phyloP scores from a whole-genome alignment of 2,113 vertebrate genomes.

The Chrysemys picta region DNA sequence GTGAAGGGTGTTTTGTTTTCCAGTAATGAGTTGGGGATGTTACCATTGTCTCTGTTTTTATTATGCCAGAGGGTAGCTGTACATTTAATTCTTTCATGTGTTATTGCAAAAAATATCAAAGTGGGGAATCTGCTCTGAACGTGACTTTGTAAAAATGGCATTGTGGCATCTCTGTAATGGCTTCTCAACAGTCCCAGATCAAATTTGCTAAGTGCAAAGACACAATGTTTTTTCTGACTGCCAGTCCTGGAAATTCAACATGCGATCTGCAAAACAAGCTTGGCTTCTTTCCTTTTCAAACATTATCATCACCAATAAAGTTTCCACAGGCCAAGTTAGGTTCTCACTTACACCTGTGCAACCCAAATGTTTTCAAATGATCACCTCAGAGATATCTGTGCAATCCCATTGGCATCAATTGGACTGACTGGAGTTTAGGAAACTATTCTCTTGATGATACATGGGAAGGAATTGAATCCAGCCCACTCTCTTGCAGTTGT shows the following conservation, averaged over 20 bases:
- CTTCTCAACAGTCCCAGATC: not conserved
- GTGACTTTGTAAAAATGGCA: not conserved
- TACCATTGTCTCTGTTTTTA: not conserved
- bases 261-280: not conserved
- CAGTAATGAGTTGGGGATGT: not conserved
- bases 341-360: not conserved
- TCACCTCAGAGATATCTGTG: not conserved
- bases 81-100: not conserved
- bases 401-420: not conserved
- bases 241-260: not conserved
- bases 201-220: not conserved
- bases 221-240: not conserved
- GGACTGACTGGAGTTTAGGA: not conserved
- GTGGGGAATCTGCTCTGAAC: not conserved
- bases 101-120: fast-evolving
- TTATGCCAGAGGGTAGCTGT: not conserved
- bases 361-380: not conserved
- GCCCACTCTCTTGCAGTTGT: not conserved
- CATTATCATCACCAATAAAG: not conserved
- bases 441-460: not conserved
- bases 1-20: not conserved
- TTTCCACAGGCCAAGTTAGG: not conserved
- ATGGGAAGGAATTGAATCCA: not conserved
- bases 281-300: not conserved
- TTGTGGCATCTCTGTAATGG: not conserved